A percentile compares a stretch with the other conserved stretches of the same genome.
Evolutionary conservation across 1,140 invertebrate species (phyloP).

Genomic region (Pogonus chalceus): DNA sequence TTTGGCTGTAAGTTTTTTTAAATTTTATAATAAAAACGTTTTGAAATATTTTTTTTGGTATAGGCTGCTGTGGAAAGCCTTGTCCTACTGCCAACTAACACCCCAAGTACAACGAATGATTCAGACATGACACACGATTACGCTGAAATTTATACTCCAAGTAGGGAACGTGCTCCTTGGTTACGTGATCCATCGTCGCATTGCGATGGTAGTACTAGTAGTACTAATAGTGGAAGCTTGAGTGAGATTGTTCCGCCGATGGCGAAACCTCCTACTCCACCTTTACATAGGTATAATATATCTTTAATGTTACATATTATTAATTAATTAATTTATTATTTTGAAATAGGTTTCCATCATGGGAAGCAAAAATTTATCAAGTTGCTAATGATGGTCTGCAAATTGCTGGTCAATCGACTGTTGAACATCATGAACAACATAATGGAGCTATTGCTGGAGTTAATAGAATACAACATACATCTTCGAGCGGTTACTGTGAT

Average conservation of each 20-base stretch:
- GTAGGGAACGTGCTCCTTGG: constrained; percentile 57
- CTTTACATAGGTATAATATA: constrained; percentile 51
- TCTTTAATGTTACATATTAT: too few species aligned
- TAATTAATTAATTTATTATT: too few species aligned
- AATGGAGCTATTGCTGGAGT: constrained; percentile 13
- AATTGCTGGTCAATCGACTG: constrained; percentile 24
- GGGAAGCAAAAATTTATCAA: constrained; percentile 90
- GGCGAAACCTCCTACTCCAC: constrained; percentile 73
- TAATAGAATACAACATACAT: constrained; percentile 30
- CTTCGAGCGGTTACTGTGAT: constrained; percentile 60
- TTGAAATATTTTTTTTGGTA: not conserved
- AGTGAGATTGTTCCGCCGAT: constrained; percentile 20
- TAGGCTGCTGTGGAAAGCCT: constrained; percentile 41
- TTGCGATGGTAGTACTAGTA: constrained; percentile 39
- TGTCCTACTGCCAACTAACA: constrained; percentile 31
- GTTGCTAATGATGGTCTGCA: constrained; percentile 76
- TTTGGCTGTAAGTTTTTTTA: constrained; percentile 31
- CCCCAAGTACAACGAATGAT: constrained; percentile 31
- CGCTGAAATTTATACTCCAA: constrained; percentile 89
- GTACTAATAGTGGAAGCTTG: constrained; percentile 35
- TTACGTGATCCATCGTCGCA: constrained; percentile 39
- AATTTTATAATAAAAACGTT: not conserved
- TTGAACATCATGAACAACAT: constrained; percentile 14
- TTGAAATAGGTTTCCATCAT: constrained; percentile 72
- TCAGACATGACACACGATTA: constrained; percentile 78